These are phyloP conservation scores for Trachelus troglodyta DNA, from an alignment of 2,888 invertebrate species.

Conservation along the genomic window DNA sequence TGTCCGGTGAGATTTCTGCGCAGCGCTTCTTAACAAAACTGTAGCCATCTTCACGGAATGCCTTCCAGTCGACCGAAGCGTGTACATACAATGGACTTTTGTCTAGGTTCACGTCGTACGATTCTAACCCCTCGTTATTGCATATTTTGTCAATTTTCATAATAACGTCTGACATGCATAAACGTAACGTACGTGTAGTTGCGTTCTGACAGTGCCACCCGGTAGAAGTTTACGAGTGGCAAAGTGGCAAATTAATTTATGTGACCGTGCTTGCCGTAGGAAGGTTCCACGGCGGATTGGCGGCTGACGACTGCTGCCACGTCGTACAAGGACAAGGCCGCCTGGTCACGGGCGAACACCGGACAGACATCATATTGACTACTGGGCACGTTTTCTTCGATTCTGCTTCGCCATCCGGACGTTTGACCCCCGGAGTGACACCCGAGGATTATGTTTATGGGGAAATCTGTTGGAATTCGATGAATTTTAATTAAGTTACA, in stretches of 20 bases:
- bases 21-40: background rate
- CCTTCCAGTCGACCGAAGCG: background rate
- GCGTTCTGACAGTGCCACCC: background rate
- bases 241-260: background rate
- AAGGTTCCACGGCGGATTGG: slow-evolving; percentile 38
- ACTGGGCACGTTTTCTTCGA: slow-evolving; percentile 28
- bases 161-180: background rate
- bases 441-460: background rate
- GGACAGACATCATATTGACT: slow-evolving; percentile 26
- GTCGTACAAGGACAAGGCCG: slow-evolving; percentile 62
- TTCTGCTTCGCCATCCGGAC: background rate
- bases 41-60: background rate
- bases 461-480: background rate
- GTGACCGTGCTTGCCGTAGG: slow-evolving; percentile 26
- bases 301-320: slow-evolving; percentile 37
- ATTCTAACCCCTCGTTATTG: background rate
- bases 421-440: background rate
- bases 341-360: slow-evolving; percentile 58
- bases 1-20: background rate
- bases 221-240: background rate
- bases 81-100: background rate
- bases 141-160: background rate
- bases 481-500: background rate
- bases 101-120: background rate
- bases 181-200: background rate